These are phyloP conservation scores for Caenorhabditis inopinata DNA, from an alignment of 1,140 invertebrate genomes.

Conservation along the genomic window DNA sequence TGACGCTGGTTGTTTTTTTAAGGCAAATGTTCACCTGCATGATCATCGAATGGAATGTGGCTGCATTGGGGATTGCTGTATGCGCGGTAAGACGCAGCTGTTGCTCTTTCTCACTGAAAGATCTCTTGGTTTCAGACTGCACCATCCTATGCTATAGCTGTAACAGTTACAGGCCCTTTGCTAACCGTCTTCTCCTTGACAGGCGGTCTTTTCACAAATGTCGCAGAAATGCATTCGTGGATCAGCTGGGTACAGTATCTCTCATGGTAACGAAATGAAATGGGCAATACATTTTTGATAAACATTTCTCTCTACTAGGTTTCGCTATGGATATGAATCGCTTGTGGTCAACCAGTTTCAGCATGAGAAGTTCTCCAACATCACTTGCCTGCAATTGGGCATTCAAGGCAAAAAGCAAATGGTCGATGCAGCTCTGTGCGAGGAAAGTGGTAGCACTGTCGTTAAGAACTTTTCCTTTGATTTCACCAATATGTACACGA, in stretches of 20 bases:
- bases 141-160: constrained; percentile 39
- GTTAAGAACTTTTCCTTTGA: constrained; percentile 40
- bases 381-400: constrained; percentile 34
- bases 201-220: constrained; percentile 58
- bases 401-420: not conserved
- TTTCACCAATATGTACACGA: constrained; percentile 46
- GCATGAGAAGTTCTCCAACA: constrained; percentile 22
- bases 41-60: constrained; percentile 40
- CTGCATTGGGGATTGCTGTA: constrained; percentile 26
- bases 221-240: constrained; percentile 44
- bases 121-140: constrained; percentile 24
- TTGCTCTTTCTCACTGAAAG: too few species aligned
- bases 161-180: constrained; percentile 52
- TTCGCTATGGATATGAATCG: constrained; percentile 57
- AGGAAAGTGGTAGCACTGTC: not conserved
- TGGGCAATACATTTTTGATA: too few species aligned
- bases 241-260: constrained; percentile 59
- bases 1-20: constrained; percentile 37
- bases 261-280: constrained; percentile 56
- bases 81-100: not conserved
- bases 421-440: not conserved
- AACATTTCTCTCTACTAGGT: constrained; percentile 45
- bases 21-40: constrained; percentile 29
- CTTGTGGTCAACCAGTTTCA: constrained; percentile 56
- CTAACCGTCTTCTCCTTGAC: constrained; percentile 58